Conservation (phyloP, 1,140 invertebrate genomes). For the Drosophila pallidifrons region DNA sequence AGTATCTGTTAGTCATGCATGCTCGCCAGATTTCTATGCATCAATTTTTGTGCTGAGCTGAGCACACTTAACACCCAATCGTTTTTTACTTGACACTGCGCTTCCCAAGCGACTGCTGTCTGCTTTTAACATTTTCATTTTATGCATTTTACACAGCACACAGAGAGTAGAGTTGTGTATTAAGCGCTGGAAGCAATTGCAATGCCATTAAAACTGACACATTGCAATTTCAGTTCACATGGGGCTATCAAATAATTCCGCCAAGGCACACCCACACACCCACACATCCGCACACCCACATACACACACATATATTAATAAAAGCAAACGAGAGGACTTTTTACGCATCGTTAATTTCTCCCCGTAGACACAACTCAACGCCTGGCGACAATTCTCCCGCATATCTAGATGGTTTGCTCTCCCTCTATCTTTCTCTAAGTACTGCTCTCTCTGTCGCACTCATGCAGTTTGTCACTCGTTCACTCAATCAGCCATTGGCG, state of each 20-base stretch:
- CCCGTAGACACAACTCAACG: conserved; percentile 61
- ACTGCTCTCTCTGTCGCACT: conserved; percentile 10
- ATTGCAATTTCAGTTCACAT: conserved; percentile 73
- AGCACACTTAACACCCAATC: conserved; percentile 59
- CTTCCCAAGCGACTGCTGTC: conserved; percentile 29
- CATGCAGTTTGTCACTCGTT: conserved; percentile 49
- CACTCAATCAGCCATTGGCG: conserved; percentile 62
- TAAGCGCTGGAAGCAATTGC: conserved; percentile 73
- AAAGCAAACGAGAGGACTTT: conserved; percentile 71
- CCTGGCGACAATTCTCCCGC: conserved; percentile 38
- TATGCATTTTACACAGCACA: conserved; percentile 48
- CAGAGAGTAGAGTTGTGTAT: conserved; percentile 30
- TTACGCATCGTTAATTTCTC: conserved; percentile 82
- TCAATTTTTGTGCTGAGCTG: conserved; percentile 25
- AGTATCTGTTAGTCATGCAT: background rate
- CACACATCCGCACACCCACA: conserved; percentile 32
- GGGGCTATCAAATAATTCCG: conserved; percentile 50
- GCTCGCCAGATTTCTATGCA: background rate
- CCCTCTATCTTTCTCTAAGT: conserved; percentile 17
- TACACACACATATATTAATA: conserved; percentile 29
- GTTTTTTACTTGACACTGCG: conserved; percentile 25
- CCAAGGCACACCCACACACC: conserved; percentile 43
- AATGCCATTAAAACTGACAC: conserved; percentile 80
- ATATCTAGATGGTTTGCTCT: conserved; percentile 3
- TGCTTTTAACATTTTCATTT: conserved; percentile 39